Evolutionary conservation across 2,797 vertebrate genomes (phyloP).

Genomic region (Hapalemur alaotrensis): DNA sequence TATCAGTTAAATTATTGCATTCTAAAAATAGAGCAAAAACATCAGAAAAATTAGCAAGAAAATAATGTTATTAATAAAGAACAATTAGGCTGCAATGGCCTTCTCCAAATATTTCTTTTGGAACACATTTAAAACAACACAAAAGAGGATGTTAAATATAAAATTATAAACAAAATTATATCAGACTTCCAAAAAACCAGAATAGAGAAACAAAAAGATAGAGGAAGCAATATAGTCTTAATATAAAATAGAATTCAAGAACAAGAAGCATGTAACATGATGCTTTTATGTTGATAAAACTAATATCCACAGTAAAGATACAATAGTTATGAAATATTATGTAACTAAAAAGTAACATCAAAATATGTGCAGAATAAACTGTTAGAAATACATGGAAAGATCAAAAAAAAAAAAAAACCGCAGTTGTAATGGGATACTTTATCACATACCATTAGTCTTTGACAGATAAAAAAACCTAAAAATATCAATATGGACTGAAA

Average conservation of each 20-base stretch:
- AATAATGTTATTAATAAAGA: neutral
- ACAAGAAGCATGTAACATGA: neutral
- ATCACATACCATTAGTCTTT: neutral
- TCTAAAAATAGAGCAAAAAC: constrained; percentile 9
- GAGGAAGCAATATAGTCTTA: neutral
- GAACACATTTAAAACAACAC: neutral
- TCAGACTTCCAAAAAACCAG: neutral
- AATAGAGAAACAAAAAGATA: neutral
- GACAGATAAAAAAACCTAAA: neutral
- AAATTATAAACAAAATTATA: neutral
- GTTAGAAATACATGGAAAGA: neutral
- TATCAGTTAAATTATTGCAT: neutral
- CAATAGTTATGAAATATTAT: neutral
- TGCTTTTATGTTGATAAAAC: constrained; percentile 14
- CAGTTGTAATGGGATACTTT: neutral
- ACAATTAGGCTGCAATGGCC: neutral
- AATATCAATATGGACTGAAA: neutral
- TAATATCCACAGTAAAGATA: neutral
- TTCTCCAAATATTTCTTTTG: neutral
- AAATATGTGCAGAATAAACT: neutral
- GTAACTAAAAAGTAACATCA: neutral
- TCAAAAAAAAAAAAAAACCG: neutral
- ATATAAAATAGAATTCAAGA: neutral
- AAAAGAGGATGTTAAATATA: neutral
- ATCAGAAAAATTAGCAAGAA: neutral